Evolutionary conservation across 2,797 vertebrate species (phyloP).

Genomic region (Sphenodon punctatus): DNA sequence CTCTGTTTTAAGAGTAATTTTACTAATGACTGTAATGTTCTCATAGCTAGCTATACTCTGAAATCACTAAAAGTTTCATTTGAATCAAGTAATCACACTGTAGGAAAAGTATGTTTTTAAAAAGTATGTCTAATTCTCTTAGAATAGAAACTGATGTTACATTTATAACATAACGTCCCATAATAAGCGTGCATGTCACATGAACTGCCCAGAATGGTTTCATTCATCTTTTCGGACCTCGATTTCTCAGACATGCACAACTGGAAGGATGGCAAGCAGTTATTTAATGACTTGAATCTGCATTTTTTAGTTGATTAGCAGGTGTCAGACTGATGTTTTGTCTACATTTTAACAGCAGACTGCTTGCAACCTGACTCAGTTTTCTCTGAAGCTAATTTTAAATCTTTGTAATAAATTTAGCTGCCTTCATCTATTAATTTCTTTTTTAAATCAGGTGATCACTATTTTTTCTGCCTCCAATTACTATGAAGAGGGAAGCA

Average conservation of each 20-base stretch:
- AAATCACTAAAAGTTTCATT: not conserved
- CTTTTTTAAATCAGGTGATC: slow-evolving; percentile 83
- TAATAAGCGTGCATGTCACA: not conserved
- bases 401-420: not conserved
- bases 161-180: not conserved
- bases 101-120: not conserved
- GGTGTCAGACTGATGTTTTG: too few relatives aligned
- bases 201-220: not conserved
- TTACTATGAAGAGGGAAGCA: slow-evolving; percentile 96
- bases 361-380: not conserved
- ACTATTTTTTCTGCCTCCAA: slow-evolving; percentile 99
- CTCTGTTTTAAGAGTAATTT: not conserved
- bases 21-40: not conserved
- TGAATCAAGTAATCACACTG: not conserved
- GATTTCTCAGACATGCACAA: not conserved
- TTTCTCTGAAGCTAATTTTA: not conserved
- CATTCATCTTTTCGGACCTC: not conserved
- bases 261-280: not conserved
- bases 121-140: too few relatives aligned
- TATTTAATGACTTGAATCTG: not conserved
- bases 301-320: not conserved
- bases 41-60: not conserved
- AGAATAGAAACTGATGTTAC: not conserved
- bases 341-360: too few relatives aligned
- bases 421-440: not conserved